Conservation (phyloP, 2,797 vertebrate species). For the Onychomys arenicola region DNA sequence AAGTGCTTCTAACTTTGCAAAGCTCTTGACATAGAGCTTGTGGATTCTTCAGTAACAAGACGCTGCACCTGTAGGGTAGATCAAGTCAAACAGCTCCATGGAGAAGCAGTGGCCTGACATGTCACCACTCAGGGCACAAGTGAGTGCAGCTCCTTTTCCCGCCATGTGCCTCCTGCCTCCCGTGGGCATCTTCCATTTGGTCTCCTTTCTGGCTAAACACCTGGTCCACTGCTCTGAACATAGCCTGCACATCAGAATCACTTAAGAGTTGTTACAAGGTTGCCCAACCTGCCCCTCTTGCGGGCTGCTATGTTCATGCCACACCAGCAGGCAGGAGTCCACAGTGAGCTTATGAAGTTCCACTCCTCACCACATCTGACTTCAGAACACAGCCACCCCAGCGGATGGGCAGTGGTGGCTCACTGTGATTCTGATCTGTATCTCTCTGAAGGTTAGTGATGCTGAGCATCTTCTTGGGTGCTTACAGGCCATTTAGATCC, state of each 20-base stretch:
- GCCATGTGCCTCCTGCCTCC: neutral
- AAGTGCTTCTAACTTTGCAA: constrained; percentile 12
- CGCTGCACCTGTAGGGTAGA: neutral
- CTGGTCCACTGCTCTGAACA: neutral
- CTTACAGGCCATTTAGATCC: neutral
- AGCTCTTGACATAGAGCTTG: neutral
- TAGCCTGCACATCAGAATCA: neutral
- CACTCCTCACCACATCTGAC: neutral
- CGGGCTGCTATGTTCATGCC: neutral
- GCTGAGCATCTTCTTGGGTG: neutral
- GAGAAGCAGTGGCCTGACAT: neutral
- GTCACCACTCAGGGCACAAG: neutral
- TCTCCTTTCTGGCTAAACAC: neutral
- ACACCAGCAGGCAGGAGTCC: neutral
- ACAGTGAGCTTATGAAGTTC: neutral
- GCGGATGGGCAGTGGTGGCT: neutral
- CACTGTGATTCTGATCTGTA: neutral
- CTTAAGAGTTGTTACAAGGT: neutral
- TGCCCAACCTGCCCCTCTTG: neutral
- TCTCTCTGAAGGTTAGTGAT: neutral
- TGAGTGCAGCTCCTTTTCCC: neutral
- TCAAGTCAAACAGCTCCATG: neutral
- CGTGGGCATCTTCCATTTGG: neutral
- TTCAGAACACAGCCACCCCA: neutral
- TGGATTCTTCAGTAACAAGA: neutral